Percentiles rank a stretch among this genome's conserved stretches.
phyloP scores from a whole-genome alignment of 2,113 vertebrate species.

The Tetrax tetrax region DNA sequence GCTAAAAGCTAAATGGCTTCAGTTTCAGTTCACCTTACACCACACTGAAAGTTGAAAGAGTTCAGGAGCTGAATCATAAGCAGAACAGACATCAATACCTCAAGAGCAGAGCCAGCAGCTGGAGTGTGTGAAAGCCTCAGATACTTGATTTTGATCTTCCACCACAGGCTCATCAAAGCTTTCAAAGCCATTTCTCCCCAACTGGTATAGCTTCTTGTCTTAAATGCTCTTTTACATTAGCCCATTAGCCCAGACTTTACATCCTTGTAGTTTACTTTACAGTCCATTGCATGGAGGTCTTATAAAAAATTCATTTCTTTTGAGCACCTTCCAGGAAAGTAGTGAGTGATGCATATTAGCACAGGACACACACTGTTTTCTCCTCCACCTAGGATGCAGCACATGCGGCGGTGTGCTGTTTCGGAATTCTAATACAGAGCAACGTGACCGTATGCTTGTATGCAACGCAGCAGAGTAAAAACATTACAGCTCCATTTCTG shows the following conservation, averaged over 20 bases:
- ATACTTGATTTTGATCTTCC: background rate
- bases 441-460: background rate
- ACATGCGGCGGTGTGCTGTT: background rate
- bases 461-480: background rate
- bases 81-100: background rate
- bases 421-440: background rate
- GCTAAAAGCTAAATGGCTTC: background rate
- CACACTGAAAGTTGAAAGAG: background rate
- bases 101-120: background rate
- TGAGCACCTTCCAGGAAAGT: background rate
- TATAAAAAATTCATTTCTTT: background rate
- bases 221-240: background rate
- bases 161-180: background rate
- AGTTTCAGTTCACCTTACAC: background rate
- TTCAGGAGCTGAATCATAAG: background rate
- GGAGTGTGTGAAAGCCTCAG: background rate
- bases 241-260: background rate
- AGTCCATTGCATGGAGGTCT: background rate
- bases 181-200: background rate
- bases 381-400: background rate
- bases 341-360: background rate
- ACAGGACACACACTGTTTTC: background rate
- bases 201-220: background rate
- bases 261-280: background rate
- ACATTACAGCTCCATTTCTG: background rate